phyloP scores from a whole-genome alignment of 1,140 invertebrate genomes.

The Zaprionus vittiger region DNA sequence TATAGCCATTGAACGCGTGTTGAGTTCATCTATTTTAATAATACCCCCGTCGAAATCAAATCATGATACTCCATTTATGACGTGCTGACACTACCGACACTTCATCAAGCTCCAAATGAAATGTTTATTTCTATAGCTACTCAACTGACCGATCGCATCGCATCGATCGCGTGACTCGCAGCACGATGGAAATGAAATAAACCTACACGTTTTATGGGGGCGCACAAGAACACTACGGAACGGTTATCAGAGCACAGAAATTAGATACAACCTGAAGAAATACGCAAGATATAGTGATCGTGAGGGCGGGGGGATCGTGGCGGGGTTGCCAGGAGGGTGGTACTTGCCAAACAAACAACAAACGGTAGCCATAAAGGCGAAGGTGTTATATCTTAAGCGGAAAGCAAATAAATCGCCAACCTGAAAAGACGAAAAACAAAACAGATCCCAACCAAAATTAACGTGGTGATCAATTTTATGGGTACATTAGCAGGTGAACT shows the following conservation, averaged over 20 bases:
- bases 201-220: constrained; percentile 75
- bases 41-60: background rate
- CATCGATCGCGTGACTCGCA: constrained; percentile 63
- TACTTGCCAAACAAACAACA: constrained; percentile 14
- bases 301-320: background rate
- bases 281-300: constrained; percentile 8
- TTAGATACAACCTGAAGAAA: constrained; percentile 48
- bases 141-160: constrained; percentile 7
- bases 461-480: constrained; percentile 81
- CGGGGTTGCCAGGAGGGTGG: background rate
- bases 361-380: constrained; percentile 55
- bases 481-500: constrained; percentile 66
- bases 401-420: constrained; percentile 34
- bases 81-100: background rate
- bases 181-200: constrained; percentile 53
- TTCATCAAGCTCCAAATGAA: background rate
- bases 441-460: constrained; percentile 52
- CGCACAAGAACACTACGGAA: background rate
- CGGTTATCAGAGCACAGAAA: constrained; percentile 48
- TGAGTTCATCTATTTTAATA: constrained; percentile 9
- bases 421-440: constrained; percentile 12
- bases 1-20: background rate
- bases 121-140: constrained; percentile 21
- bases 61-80: constrained; percentile 1
- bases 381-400: constrained; percentile 71